These are phyloP conservation scores for Chironomus tentans DNA, from an alignment of 2,888 invertebrate genomes.

Conservation along the genomic window DNA sequence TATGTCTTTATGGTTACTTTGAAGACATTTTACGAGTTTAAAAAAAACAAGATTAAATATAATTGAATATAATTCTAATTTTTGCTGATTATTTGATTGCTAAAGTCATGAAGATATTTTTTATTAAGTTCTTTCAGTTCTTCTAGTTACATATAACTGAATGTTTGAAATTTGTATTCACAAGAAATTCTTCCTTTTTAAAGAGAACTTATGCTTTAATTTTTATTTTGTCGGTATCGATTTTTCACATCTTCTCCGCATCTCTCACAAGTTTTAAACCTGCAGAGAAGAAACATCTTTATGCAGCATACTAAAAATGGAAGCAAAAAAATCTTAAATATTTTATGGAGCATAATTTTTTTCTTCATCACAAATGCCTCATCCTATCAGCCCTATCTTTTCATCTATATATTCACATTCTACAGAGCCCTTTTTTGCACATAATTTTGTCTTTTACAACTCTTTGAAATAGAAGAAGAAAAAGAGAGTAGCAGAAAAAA, in stretches of 20 bases:
- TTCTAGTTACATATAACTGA: too few relatives aligned
- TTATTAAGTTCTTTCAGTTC: too few relatives aligned
- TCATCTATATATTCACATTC: background rate
- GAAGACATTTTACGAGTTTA: too few relatives aligned
- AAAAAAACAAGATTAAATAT: too few relatives aligned
- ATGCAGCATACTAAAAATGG: background rate
- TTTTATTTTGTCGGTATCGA: background rate
- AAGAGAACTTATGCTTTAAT: background rate
- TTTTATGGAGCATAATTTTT: slow-evolving; percentile 18
- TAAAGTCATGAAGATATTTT: too few relatives aligned
- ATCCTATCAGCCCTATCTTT: background rate
- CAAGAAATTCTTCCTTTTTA: background rate
- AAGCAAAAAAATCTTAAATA: background rate
- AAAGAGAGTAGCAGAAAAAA: background rate
- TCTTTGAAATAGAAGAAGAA: background rate
- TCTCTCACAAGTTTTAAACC: background rate
- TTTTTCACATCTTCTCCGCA: background rate
- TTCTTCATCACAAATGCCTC: background rate
- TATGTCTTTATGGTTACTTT: too few relatives aligned
- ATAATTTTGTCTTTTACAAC: slow-evolving; percentile 21
- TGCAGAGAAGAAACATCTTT: too few relatives aligned
- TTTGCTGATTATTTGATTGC: too few relatives aligned
- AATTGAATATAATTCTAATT: too few relatives aligned
- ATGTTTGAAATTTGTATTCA: background rate
- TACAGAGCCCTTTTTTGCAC: slow-evolving; percentile 18